Evolutionary conservation across 2,797 vertebrate genomes (phyloP), one percentile per base, ranked within the genome.

Genomic region (Acropternis orthonyx): DNA sequence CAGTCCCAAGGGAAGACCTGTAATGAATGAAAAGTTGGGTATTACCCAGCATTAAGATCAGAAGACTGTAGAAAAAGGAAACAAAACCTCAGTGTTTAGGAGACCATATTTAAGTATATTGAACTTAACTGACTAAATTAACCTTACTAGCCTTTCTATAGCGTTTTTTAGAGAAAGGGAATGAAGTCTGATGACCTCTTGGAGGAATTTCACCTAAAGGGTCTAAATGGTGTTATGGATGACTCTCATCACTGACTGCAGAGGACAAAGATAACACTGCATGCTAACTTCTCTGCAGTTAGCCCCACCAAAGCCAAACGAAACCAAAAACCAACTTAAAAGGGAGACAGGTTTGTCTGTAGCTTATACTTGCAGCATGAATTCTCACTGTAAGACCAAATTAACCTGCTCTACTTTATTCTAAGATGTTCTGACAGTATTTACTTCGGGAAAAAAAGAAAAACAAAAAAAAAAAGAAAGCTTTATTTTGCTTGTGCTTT

Each of bases 21-120:
- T 41, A 86, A 80, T 75, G 75, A 95, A 92, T 74, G 77, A 85
- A 81, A 92, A 71, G 56, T 79, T 91, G 75, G 65, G 41, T 59
- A 69, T 85, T 77, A 66, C 44, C 85, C 85, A 88, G 69, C 39
- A 86, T 75, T 75, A 88, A 37, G 43, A 73, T 65, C 87, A 91
- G 79, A 88, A 88, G 36, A 78, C 23, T 59, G 30, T 30, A 92
- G 51, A 41, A 65, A 80, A 83, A 75, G 9, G 12, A 14, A 74
- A 61, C 44, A 66, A 74, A 41, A 32, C 49, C 76, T 86, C 58
- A 51, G 37, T 51, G 28, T 41, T 93, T 80, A 51, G 37, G 10
- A 67, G 56, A 65, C 68, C 54, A 83, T 24, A 72, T 55, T 76
- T 76, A 93, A 85, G 43, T 72, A 71, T 82, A 71, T 67, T 55